Percentiles rank a stretch among this genome's conserved stretches.
phyloP scores from a whole-genome alignment of 2,113 vertebrate genomes.

The Caloenas nicobarica region DNA sequence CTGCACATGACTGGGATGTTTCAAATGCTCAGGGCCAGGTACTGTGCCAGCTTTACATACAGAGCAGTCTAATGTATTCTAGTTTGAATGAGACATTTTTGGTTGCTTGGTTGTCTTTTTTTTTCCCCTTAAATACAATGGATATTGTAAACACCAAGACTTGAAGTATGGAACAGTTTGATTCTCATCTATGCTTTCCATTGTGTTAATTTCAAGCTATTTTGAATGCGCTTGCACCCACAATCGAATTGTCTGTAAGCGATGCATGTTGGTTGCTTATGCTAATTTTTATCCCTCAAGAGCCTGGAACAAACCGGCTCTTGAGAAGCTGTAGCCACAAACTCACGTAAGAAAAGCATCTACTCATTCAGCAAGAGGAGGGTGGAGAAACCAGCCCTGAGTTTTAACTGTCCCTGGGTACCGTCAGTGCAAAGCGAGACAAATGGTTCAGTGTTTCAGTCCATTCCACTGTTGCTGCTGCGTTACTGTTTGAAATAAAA shows the following conservation, averaged over 20 bases:
- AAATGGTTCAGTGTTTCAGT: background rate
- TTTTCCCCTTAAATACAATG: background rate
- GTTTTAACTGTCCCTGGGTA: background rate
- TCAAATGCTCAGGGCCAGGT: background rate
- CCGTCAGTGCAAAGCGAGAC: background rate
- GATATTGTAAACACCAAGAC: background rate
- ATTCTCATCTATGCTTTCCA: background rate
- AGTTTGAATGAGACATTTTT: background rate
- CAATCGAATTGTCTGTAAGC: background rate
- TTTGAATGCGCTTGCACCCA: background rate
- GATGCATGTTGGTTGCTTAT: background rate
- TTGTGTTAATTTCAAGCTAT: background rate
- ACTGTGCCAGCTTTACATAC: background rate
- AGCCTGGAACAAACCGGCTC: background rate
- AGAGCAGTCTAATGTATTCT: background rate
- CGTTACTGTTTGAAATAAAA: background rate
- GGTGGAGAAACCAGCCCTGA: background rate
- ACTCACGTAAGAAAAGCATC: background rate
- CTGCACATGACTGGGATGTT: background rate
- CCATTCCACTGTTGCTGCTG: background rate
- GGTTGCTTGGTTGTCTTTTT: background rate
- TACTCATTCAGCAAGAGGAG: background rate
- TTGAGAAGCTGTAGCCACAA: background rate
- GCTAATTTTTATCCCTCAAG: background rate
- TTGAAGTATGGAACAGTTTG: background rate